Base-by-base conservation (phyloP, 2,113 vertebrate species). In the Cavia porcellus region DNA sequence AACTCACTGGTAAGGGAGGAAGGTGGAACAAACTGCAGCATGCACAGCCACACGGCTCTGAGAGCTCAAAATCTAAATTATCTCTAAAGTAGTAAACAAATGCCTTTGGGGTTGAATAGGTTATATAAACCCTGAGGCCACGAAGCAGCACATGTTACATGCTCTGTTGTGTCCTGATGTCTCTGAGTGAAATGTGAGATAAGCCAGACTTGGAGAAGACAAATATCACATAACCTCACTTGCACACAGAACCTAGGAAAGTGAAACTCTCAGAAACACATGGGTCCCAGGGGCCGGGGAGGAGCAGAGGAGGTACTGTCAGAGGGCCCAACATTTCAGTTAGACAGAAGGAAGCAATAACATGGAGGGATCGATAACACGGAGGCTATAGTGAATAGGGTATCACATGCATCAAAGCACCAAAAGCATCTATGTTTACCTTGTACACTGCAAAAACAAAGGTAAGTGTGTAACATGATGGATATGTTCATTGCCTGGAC, bases 31-130 rank as follows among this genome's bases (percentile, higher is more conserved):
- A 81, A 86, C 32, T 68, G 82, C 57, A 32, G 15, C 42, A 82
- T 2, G 28, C 22, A 50, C 0, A n/a, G 0, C 86, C 10, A 35
- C 10, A 80, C 22, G 7, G 62, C 47, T 84, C 87, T 61, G 35
- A 96, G 32, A 52, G 42, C 59, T 61, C 30, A 66, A 86, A 90
- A 84, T n/a, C 19, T 28, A 0, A 55, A 52, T 90, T 87, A 59
- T 75, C 70, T 85, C 87, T 89, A 32, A 86, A 74, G 52, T 81
- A 52, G 14, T 81, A 88, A 83, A 86, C 38, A 77, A 90, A 68
- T 84, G 57, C 7, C 32, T 83, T 89, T 24, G 64, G 24, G 85
- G 92, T 86, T 83, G 70, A 82, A 59, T 66, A 15, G 25, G 0
- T 61, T 74, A 88, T 64, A 20, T 86, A 57, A 95, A 66, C 87